Evolutionary conservation across 2,888 invertebrate species (phyloP).

Genomic region (Eupithecia subumbrata): DNA sequence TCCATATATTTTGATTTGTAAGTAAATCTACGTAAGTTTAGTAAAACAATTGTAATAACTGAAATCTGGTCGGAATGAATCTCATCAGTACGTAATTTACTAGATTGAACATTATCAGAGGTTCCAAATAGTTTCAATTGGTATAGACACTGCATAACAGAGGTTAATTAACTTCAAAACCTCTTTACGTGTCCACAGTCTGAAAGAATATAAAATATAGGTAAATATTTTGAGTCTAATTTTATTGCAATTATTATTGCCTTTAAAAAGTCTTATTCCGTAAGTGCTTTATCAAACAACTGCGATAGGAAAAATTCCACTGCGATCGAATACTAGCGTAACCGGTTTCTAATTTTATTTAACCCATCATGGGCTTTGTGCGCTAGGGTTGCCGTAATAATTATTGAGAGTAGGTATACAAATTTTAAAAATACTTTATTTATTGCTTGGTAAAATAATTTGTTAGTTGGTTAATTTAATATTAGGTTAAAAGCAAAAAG

Average conservation of each 20-base stretch:
- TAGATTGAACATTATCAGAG: too few species aligned
- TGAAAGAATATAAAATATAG: not conserved
- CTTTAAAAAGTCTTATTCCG: not conserved
- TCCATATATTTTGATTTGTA: not conserved
- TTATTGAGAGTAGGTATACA: not conserved
- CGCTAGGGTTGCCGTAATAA: constrained; percentile 13
- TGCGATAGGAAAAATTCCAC: constrained; percentile 72
- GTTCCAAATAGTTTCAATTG: not conserved
- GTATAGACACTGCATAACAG: not conserved
- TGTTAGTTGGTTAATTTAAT: not conserved
- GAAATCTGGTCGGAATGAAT: not conserved
- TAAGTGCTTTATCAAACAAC: constrained; percentile 39
- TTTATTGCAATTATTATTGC: not conserved
- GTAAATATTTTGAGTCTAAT: not conserved
- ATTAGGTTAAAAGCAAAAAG: not conserved
- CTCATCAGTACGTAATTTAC: too few species aligned
- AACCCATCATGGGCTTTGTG: constrained; percentile 48
- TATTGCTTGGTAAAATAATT: too few species aligned
- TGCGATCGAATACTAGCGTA: constrained; percentile 63
- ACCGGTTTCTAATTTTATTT: constrained; percentile 65
- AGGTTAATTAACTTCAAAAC: not conserved
- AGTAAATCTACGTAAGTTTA: not conserved
- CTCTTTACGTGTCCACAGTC: not conserved
- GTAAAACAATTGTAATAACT: constrained; percentile 2
- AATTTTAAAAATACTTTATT: not conserved